phyloP scores from a whole-genome alignment of 1,140 invertebrate genomes.

The Acromyrmex echinatior region DNA sequence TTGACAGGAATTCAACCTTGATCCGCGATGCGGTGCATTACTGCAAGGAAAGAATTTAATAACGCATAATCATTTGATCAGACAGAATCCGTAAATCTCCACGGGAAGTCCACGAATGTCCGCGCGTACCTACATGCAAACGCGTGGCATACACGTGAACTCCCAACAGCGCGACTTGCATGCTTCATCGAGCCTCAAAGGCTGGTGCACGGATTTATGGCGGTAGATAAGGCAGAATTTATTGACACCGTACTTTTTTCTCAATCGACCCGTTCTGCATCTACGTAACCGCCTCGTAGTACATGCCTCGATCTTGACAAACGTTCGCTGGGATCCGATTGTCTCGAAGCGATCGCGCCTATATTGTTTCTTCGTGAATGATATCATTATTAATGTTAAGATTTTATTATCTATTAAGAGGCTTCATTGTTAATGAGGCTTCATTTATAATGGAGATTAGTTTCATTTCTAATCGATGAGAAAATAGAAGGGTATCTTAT shows the following conservation, averaged over 20 bases:
- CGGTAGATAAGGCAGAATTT: constrained; percentile 70
- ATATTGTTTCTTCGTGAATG: constrained; percentile 3
- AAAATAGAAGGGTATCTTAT: constrained; percentile 36
- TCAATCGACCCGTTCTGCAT: constrained; percentile 32
- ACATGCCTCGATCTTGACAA: constrained; percentile 22
- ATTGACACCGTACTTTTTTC: constrained; percentile 64
- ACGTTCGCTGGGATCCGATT: constrained; percentile 32
- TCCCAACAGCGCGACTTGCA: constrained; percentile 49
- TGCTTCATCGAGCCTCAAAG: constrained; percentile 74
- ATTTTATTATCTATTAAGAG: constrained; percentile 10
- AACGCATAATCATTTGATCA: not conserved
- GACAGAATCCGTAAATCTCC: not conserved
- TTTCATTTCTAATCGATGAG: not conserved
- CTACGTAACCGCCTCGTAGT: constrained; percentile 8
- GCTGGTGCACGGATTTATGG: constrained; percentile 65
- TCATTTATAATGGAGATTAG: not conserved
- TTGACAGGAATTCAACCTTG: constrained; percentile 6
- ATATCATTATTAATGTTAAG: constrained; percentile 16
- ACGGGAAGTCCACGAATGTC: not conserved
- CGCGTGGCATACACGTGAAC: constrained; percentile 35
- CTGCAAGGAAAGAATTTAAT: constrained; percentile 9
- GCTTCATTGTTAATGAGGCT: not conserved
- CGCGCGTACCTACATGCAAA: not conserved
- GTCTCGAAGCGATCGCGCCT: constrained; percentile 13
- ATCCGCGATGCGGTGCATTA: constrained; percentile 24